phyloP scores from a whole-genome alignment of 2,113 vertebrate genomes.

The Calyptomena viridis region DNA sequence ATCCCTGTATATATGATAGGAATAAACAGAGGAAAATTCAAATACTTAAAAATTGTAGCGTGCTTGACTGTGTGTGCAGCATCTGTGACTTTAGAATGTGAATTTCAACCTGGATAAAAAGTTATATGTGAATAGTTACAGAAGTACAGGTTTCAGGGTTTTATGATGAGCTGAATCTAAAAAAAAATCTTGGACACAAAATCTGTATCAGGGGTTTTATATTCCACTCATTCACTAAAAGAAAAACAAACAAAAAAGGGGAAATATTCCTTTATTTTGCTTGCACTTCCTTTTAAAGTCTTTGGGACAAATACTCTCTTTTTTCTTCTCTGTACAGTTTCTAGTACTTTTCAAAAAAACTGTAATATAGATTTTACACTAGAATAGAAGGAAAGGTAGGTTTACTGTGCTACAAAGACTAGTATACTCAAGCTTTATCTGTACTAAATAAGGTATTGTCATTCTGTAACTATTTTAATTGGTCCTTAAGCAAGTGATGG shows the following conservation, averaged over 20 bases:
- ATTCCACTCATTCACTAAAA: background rate
- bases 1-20: background rate
- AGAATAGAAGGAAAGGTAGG: background rate
- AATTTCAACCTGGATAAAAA: background rate
- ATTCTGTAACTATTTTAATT: background rate
- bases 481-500: background rate
- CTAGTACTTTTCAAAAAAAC: background rate
- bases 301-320: background rate
- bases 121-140: background rate
- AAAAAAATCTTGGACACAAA: background rate
- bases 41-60: background rate
- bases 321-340: background rate
- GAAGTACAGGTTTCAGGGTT: background rate
- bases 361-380: background rate
- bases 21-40: background rate
- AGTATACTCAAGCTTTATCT: background rate
- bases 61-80: background rate
- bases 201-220: background rate
- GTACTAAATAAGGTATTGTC: background rate
- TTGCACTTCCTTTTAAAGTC: background rate
- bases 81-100: background rate
- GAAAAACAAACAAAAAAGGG: background rate
- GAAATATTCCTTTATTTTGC: background rate
- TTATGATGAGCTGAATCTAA: background rate
- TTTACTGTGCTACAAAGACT: background rate